phyloP scores from a whole-genome alignment of 1,140 invertebrate species.

The Metaphire vulgaris region DNA sequence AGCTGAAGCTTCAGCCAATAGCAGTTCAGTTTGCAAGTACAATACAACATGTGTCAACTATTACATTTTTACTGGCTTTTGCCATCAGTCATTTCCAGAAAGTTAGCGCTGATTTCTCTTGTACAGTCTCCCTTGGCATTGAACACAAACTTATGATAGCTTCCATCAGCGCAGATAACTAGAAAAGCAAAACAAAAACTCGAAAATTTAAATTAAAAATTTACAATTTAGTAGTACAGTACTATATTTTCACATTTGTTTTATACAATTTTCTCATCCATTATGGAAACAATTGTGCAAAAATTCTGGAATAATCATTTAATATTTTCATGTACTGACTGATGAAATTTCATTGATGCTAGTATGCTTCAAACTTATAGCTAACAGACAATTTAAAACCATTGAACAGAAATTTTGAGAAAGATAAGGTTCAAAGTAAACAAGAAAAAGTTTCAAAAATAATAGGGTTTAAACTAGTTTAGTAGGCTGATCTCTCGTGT shows the following conservation, averaged over 20 bases:
- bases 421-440: no score
- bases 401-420: neutral
- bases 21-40: no score
- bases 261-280: neutral
- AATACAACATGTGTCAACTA: no score
- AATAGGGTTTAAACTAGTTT: no score
- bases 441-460: no score
- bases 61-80: constrained; percentile 39
- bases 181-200: constrained; percentile 30
- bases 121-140: constrained; percentile 88
- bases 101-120: constrained; percentile 86
- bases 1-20: no score
- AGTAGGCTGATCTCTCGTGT: no score
- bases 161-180: constrained; percentile 86
- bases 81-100: constrained; percentile 68
- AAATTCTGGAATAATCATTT: neutral
- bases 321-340: neutral
- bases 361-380: no score
- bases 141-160: constrained; percentile 94
- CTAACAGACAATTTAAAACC: no score
- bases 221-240: neutral
- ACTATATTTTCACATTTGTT: neutral
- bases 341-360: neutral
- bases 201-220: neutral
- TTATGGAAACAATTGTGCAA: neutral